Base-by-base conservation (phyloP, 1,140 invertebrate genomes). In the Chironomus tepperi region DNA sequence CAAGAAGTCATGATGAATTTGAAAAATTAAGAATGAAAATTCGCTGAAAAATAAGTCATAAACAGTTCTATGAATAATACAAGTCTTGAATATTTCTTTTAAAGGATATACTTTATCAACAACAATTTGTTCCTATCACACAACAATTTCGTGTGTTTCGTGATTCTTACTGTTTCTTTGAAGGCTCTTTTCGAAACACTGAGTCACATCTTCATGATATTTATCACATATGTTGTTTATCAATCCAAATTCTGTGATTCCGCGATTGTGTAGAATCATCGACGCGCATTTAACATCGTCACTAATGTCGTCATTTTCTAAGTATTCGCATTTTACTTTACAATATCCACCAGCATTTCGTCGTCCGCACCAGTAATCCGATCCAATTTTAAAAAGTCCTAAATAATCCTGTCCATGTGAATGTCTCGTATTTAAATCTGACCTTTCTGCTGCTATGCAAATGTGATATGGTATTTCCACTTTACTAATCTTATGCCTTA, bases 251-350 rank as follows among this genome's bases (percentile, higher is more conserved):
- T 7, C 21, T 15, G 5, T n/a, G 21, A 73, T 16, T n/a, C 21
- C 10, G 5, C 12, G 12, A 5, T 10, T 42, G 7, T n/a, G 19
- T 21, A 73, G 7, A 42, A 73, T 15, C 10, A 42, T 18, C 15
- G 24, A 9, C 3, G 24, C 21, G 34, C 73, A 73, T n/a, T 42
- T 34, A n/a, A 73, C 72, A 19, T 73, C 72, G n/a, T 73, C 72
- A 10, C 24, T 43, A 15, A 73, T 73, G 15, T 73, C 73, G 10
- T 73, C 73, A 73, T 73, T 21, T 43, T 18, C n/a, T 18, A 73
- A 42, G 12, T 42, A n/a, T 16, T 5, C 2, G n/a, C 72, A 73
- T n/a, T 73, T 73, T 24, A 73, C 19, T 15, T 73, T 34, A 15
- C 73, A 73, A 5, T 16, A n/a, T 19, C 24, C 73, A 8, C 7